phyloP scores from a whole-genome alignment of 30 jellyfish, hydroid and myxozoan genomes.

The Mastigias papua region DNA sequence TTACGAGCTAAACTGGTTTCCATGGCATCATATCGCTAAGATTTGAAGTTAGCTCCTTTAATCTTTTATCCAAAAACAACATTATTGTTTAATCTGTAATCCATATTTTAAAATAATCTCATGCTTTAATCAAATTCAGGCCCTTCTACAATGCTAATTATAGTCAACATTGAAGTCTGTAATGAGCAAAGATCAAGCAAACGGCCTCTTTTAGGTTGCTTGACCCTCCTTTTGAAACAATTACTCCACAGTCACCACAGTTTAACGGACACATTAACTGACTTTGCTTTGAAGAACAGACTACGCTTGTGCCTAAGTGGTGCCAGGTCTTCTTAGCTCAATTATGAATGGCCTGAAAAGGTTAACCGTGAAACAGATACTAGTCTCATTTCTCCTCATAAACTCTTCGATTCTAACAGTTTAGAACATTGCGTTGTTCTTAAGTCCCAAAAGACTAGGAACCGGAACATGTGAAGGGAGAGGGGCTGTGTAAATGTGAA shows the following conservation, averaged over 20 bases:
- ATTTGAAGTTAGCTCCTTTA: not conserved
- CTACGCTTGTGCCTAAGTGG: too few species aligned
- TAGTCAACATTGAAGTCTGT: not conserved
- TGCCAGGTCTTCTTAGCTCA: too few species aligned
- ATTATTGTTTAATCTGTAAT: not conserved
- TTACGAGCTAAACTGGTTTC: not conserved
- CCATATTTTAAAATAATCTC: slow-evolving; percentile 19
- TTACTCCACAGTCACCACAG: not conserved
- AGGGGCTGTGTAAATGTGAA: too few species aligned
- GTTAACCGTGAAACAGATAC: too few species aligned
- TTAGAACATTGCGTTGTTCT: too few species aligned
- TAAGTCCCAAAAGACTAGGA: too few species aligned
- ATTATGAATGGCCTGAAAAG: too few species aligned
- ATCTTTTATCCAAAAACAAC: slow-evolving; percentile 26
- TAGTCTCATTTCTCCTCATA: too few species aligned
- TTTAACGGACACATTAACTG: too few species aligned
- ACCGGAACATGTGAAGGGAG: too few species aligned
- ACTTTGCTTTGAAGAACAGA: too few species aligned
- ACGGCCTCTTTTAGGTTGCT: not conserved
- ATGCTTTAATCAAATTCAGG: not conserved
- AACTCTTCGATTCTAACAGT: too few species aligned
- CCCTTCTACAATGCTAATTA: not conserved
- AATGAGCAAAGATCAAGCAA: not conserved
- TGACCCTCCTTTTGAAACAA: not conserved
- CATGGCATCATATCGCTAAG: not conserved